Evolutionary conservation across 2,888 invertebrate genomes (phyloP), one percentile per base, ranked within the genome.

Genomic region (Diloba caeruleocephala): DNA sequence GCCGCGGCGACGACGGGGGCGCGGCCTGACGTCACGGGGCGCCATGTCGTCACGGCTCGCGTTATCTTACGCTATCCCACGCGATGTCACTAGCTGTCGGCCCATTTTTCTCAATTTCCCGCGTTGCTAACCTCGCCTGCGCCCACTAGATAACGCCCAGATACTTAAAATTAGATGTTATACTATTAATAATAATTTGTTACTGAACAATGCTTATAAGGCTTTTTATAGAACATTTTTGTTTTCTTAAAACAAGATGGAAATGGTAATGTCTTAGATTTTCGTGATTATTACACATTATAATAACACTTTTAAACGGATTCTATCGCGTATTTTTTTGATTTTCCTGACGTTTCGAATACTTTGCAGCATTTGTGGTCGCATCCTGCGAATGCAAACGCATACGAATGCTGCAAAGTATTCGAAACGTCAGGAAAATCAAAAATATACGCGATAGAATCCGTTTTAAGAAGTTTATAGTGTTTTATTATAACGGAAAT

Each of bases 51-150:
- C 76, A 81, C 70, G 38, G 28, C 44, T 41, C 51, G 37, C 34
- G 44, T 39, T 42, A 41, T 29, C 62, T 54, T 46, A 48, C 55
- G 25, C 38, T 43, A 48, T 41, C 71, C 73, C 74, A 73, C 71
- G 71, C 43, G 36, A 14, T 33, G 42, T 34, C 64, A 36, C 41
- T 59, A 49, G 39, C n/a, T n/a, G n/a, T n/a, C 17, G 56, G 65
- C 60, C 70, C 79, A 79, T 83, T 87, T 85, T 84, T 79, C 81
- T 80, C 84, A 87, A 89, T 90, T 89, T 89, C 87, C 88, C 88
- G 82, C 85, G 52, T 72, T 74, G 73, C 71, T 75, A 65, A 56
- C 76, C 74, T 84, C 85, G 87, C 76, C 88, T 90, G 88, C 76
- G 83, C 71, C 82, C 77, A 57, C 77, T 54, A 75, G 88, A 89